Evolutionary conservation across 2,888 invertebrate genomes (phyloP), one percentile per base, ranked within the genome.

Genomic region (Scaeva pyrastri): DNA sequence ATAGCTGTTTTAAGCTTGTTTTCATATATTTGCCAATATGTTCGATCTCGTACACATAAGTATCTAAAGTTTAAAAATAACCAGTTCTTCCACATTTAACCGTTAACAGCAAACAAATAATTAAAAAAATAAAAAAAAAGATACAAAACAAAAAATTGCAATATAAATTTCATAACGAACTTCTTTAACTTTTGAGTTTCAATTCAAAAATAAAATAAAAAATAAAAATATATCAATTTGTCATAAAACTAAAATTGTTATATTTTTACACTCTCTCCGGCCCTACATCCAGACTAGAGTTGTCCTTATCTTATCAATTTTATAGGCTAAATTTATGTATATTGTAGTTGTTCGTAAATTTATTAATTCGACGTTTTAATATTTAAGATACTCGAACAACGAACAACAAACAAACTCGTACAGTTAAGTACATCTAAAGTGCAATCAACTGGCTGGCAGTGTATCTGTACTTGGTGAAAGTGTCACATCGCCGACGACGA

Each of bases 401-500:
- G n/a, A 16, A 16, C 19, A 60, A 21, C 39, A 60, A 39, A 1
- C 10, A 0, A 52, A 21, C 52, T 39, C 39, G 23, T 21, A 39
- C 39, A 68, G 39, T 14, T 50, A 8, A 36, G 68, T 50, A 39
- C 36, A 68, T 52, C 52, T 52, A 8, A 39, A 39, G 68, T 68
- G 36, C 39, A 52, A 66, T 66, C 66, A 66, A 68, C 39, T 39
- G 52, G 31, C 7, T 66, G 66, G 8, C 48, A 68, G 68, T 68
- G 52, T 68, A 41, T 52, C 52, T 21, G 68, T 39, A 23, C 68
- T 48, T 52, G 68, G 52, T 52, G 68, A 68, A 68, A 68, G 68
- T 68, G 52, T 68, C 68, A 68, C 68, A 66, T 66, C 66, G 8
- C 31, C 31, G 48, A 41, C 58, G 39, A 60, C 39, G 45, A 43